A percentile compares a stretch with the other conserved stretches of the same genome.
Conservation (phyloP, 2,113 vertebrate species). For the Saguinus imperator region DNA sequence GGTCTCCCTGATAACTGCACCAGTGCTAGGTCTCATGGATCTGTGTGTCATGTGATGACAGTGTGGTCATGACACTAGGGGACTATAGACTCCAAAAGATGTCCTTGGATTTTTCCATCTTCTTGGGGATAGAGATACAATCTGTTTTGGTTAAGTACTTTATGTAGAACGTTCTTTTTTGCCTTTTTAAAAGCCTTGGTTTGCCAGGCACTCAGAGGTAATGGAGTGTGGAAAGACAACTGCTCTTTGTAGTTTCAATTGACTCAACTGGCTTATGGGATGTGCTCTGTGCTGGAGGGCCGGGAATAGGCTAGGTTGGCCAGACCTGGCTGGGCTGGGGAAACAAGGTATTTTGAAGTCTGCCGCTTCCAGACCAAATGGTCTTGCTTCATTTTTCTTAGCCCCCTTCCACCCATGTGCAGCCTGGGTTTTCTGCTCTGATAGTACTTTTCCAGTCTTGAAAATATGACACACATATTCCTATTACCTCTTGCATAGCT, state of each 20-base stretch:
- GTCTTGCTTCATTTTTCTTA: neutral
- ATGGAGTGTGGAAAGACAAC: constrained; percentile 25
- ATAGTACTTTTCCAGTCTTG: neutral
- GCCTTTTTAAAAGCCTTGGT: neutral
- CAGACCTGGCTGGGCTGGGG: neutral
- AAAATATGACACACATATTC: neutral
- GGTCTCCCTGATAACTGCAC: neutral
- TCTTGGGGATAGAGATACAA: neutral
- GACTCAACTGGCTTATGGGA: neutral
- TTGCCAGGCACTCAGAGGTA: neutral
- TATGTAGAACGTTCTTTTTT: neutral
- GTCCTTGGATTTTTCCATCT: neutral
- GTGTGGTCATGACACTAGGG: neutral
- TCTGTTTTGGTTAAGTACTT: constrained; percentile 10
- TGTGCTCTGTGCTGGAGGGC: neutral
- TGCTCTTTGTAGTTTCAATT: constrained; percentile 10
- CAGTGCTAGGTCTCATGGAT: neutral
- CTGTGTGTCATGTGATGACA: neutral
- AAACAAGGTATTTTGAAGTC: neutral
- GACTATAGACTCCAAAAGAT: neutral
- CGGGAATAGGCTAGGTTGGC: neutral
- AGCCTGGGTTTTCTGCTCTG: neutral
- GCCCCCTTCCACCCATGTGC: neutral
- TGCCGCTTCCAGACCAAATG: neutral
- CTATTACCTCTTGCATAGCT: neutral